Base-by-base conservation (phyloP, 2,888 invertebrate species). In the Aelia acuminata region DNA sequence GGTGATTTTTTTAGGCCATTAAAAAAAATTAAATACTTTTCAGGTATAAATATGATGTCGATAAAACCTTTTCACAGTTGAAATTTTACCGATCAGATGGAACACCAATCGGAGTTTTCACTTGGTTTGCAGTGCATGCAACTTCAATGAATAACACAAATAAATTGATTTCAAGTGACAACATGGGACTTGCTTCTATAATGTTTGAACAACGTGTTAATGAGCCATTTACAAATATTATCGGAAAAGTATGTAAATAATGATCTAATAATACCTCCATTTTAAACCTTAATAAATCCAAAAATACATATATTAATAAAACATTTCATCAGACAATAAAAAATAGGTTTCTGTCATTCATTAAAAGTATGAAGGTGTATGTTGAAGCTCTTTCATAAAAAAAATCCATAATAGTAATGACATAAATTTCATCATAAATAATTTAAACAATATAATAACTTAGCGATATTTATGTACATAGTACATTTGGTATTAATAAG, bases 101-200 rank as follows among this genome's bases (percentile, higher is more conserved):
- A 11, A 92, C 92, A n/a, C 94, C 96, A 8, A 92, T 98, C 75
- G 98, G 98, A 0, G 96, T 96, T n/a, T 95, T 98, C 90, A 97
- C 96, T 92, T 98, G 98, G 98, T 98, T 96, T 93, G 96, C 98
- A 0, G 97, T 98, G 0, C 98, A 98, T 92, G 96, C 97, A 3
- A 97, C 97, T 35, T 97, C 97, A 89, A 98, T 98, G 98, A 98
- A 98, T 93, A 98, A 98, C 92, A 97, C 97, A 39, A 98, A 98
- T 92, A 94, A 93, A 75, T 94, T 98, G 89, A 94, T 98, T 10
- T 96, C 97, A 0, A 96, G 97, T 4, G 98, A 98, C 92, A 98
- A 98, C 92, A 96, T 98, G 88, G 98, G 98, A 0, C 97, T 96
- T 91, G 98, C 98, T 0, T 95, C 97, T 0, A 92, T 97, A 50